Conservation (phyloP, 1,140 invertebrate genomes). For the Drosophila arawakana region DNA sequence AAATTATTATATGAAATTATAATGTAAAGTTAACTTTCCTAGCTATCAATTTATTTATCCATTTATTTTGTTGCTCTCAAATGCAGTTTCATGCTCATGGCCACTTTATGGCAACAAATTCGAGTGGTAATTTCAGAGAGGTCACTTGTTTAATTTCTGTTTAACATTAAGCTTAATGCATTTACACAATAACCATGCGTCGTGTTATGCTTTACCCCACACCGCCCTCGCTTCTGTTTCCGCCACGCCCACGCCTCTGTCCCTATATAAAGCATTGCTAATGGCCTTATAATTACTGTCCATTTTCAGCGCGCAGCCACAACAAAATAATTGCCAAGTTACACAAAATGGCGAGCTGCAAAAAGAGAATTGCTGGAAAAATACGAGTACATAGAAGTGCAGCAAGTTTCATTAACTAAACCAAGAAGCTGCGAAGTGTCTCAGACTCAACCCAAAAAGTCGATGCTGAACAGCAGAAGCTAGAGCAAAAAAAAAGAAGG, state of each 20-base stretch:
- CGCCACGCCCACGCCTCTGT: neutral
- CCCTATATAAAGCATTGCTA: conserved; percentile 55
- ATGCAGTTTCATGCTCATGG: conserved; percentile 17
- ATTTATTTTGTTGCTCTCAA: conserved; percentile 22
- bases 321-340: conserved; percentile 52
- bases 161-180: conserved; percentile 77
- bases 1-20: neutral
- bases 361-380: conserved; percentile 40
- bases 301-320: conserved; percentile 58
- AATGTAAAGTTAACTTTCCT: neutral
- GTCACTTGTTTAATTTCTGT: conserved; percentile 71
- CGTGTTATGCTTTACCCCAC: neutral
- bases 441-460: conserved; percentile 41
- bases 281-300: conserved; percentile 82
- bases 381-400: conserved; percentile 27
- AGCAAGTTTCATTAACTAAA: conserved; percentile 69
- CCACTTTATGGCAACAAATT: conserved; percentile 28
- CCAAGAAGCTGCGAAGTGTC: conserved; percentile 58
- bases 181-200: conserved; percentile 81
- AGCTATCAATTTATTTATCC: neutral
- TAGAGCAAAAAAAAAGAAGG: neutral
- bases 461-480: conserved; percentile 15
- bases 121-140: conserved; percentile 35
- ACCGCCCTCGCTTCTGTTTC: no score
- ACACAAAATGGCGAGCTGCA: conserved; percentile 46